Evolutionary conservation across 2,797 vertebrate species (phyloP).

Genomic region (Melanotaenia maccullochi): DNA sequence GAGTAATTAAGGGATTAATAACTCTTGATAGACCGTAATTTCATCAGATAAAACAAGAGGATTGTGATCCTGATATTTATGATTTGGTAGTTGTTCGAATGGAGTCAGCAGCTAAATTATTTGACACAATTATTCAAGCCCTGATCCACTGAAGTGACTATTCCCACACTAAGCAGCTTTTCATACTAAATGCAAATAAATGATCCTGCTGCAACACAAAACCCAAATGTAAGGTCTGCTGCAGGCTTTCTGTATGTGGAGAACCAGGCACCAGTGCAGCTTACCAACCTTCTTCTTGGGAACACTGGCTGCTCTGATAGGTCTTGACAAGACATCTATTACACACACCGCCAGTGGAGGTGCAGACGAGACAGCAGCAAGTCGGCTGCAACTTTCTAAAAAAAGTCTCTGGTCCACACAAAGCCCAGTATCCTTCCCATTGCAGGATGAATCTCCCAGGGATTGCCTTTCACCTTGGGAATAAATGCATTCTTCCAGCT

Average conservation of each 20-base stretch:
- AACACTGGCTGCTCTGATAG: constrained; percentile 46
- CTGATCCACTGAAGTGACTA: neutral
- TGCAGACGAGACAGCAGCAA: constrained; percentile 40
- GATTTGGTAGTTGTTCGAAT: too few relatives aligned
- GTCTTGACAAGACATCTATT: constrained; percentile 63
- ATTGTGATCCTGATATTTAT: neutral
- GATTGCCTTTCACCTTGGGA: constrained; percentile 33
- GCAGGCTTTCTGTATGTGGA: constrained; percentile 18
- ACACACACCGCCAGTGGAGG: constrained; percentile 51
- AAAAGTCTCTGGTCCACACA: constrained; percentile 42
- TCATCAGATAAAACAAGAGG: neutral
- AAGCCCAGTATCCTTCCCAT: constrained; percentile 15
- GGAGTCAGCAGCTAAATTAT: neutral
- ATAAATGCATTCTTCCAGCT: constrained; percentile 44
- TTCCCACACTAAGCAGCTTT: neutral
- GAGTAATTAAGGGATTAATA: neutral
- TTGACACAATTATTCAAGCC: neutral
- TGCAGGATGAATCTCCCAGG: constrained; percentile 32
- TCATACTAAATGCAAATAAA: constrained; percentile 2
- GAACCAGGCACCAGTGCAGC: constrained; percentile 32
- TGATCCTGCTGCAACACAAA: constrained; percentile 1
- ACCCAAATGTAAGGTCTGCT: constrained; percentile 7
- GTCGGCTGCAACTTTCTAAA: constrained; percentile 54
- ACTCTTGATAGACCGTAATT: neutral
- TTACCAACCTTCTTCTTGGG: constrained; percentile 37